Percentiles rank a stretch among this genome's conserved stretches.
phyloP scores from a whole-genome alignment of 64 coral and sea anemone genomes.

The Stichodactyla helianthus region DNA sequence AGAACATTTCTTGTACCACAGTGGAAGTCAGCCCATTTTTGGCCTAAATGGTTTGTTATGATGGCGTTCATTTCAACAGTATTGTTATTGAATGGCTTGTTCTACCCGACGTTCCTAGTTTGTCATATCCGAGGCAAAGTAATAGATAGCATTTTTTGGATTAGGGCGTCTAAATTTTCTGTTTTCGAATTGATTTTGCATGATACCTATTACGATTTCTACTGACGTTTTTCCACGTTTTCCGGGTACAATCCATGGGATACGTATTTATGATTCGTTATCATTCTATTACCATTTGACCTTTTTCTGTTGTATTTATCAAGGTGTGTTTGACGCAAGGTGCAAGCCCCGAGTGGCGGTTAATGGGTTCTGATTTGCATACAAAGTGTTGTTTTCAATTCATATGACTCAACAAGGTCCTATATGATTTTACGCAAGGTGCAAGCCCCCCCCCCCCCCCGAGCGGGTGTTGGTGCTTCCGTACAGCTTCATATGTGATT shows the following conservation, averaged over 20 bases:
- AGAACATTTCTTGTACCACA: constrained; percentile 40
- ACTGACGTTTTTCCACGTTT: no score
- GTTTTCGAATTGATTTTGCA: constrained; percentile 19
- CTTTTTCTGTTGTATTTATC: no score
- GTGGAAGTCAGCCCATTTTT: constrained; percentile 54
- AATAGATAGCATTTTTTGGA: constrained; percentile 25
- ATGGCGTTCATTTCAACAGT: constrained; percentile 4
- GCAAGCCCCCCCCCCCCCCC: not conserved
- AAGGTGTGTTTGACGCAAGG: not conserved
- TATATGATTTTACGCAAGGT: not conserved
- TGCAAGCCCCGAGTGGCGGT: not conserved
- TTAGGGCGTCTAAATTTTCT: not conserved
- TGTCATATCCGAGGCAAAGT: constrained; percentile 29
- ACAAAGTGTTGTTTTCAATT: not conserved
- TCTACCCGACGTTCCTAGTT: constrained; percentile 21
- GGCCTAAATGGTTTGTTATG: constrained; percentile 34
- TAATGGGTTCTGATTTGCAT: no score
- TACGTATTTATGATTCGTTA: no score
- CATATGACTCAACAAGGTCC: no score
- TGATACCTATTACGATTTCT: no score
- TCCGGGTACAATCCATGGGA: no score
- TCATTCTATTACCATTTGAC: no score
- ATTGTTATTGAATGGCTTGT: constrained; percentile 33
- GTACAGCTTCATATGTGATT: no score
- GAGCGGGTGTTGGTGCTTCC: no score